phyloP scores from a whole-genome alignment of 2,888 invertebrate species.

The Monoplex corrugatus region DNA sequence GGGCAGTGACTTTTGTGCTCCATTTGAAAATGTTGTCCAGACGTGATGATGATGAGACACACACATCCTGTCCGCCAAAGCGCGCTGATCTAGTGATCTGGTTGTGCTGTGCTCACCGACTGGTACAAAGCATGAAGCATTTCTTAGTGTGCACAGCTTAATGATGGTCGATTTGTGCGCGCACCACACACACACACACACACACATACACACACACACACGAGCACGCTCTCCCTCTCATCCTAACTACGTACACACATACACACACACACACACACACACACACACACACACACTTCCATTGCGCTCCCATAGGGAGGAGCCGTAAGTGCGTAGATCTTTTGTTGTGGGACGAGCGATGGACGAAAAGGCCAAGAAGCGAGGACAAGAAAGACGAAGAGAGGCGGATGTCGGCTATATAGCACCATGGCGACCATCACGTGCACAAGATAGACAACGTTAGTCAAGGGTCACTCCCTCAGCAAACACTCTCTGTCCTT shows the following conservation, averaged over 20 bases:
- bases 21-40: background rate
- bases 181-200: background rate
- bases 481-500: too few relatives aligned
- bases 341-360: background rate
- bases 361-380: background rate
- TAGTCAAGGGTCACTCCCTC: too few relatives aligned
- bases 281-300: slow-evolving; percentile 10
- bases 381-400: background rate
- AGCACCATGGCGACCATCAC: slow-evolving; percentile 41
- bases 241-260: background rate
- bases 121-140: background rate
- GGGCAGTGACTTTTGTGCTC: slow-evolving; percentile 12
- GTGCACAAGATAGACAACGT: background rate
- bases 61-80: background rate
- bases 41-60: background rate
- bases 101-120: background rate
- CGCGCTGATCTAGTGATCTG: background rate
- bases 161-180: background rate
- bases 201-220: background rate
- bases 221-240: too few relatives aligned
- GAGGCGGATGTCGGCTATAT: slow-evolving; percentile 41
- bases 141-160: background rate
- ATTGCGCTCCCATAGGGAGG: background rate
- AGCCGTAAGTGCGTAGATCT: slow-evolving; percentile 12
- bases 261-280: slow-evolving; percentile 34